A percentile compares a stretch with the other conserved stretches of the same genome.
Evolutionary conservation across 2,888 invertebrate species (phyloP).

Genomic region (Sabellastarte sp.): DNA sequence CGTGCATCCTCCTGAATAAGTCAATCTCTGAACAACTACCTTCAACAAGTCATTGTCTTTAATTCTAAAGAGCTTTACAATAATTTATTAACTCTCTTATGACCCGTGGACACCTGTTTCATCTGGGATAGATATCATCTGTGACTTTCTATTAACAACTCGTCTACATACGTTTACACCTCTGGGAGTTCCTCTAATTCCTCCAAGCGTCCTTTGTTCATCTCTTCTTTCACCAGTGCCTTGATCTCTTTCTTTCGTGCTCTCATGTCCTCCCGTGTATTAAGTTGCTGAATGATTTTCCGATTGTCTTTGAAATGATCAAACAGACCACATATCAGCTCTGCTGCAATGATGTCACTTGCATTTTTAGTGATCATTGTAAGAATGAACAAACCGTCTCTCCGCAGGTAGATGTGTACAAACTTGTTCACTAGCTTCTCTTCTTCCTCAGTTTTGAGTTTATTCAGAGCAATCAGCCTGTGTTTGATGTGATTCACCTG

Average conservation of each 20-base stretch:
- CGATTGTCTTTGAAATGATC: conserved; percentile 2
- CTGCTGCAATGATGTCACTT: conserved; percentile 21
- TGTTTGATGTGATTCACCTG: conserved; percentile 10
- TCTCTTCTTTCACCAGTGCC: background rate
- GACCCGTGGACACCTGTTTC: too few relatives aligned
- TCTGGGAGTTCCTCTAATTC: too few relatives aligned
- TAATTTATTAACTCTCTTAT: too few relatives aligned
- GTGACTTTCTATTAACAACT: too few relatives aligned
- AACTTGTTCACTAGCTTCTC: conserved; percentile 6
- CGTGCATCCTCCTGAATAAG: too few relatives aligned
- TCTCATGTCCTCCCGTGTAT: background rate
- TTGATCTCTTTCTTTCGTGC: background rate
- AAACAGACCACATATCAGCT: conserved; percentile 19
- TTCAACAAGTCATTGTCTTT: too few relatives aligned
- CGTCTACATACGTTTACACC: too few relatives aligned
- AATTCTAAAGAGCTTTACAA: too few relatives aligned
- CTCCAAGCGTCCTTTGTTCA: background rate
- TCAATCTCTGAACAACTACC: too few relatives aligned
- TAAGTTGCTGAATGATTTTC: background rate
- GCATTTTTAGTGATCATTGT: conserved; percentile 15
- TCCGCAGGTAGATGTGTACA: conserved; percentile 12
- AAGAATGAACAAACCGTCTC: conserved; percentile 18
- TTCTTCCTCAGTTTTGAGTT: background rate
- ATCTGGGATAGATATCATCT: too few relatives aligned
- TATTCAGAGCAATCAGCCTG: conserved; percentile 14